Evolutionary conservation across 1,140 invertebrate species (phyloP), one percentile per base, ranked within the genome.

Genomic region (Camponotus floridanus): DNA sequence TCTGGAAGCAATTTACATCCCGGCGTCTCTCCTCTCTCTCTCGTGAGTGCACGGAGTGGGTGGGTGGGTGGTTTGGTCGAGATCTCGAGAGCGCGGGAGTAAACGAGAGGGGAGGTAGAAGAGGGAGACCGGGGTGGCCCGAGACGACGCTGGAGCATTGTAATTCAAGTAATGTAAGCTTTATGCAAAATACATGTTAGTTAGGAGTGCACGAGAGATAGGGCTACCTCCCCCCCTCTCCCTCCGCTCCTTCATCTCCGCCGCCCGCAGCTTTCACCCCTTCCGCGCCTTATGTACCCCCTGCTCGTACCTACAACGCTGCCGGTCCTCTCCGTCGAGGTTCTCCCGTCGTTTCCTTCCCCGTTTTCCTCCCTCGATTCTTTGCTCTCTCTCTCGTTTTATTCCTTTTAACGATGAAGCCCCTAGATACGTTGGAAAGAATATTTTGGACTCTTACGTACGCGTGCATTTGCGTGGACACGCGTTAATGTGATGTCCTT

Each of bases 111-210:
- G 15, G 21, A 18, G 61, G n/a, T 8, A 18, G 13, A 15, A 51
- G 48, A 13, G 1, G 18, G 39, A 7, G 70, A n/a, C 9, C 26
- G 57, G 9, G 70, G 61, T 89, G 76, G 91, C 80, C 92, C 88
- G 93, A 92, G 91, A 92, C 91, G 90, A 89, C 87, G 87, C 74
- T 87, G 91, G 90, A 92, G 93, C 92, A 94, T 94, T 94, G 94
- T 94, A 94, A 94, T 94, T 94, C 94, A 94, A 94, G 92, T 94
- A 94, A 94, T 94, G 93, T 94, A 94, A 94, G 94, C 93, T 94
- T 94, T 94, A 94, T 94, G 94, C 94, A 94, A 94, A 94, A 94
- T 94, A 94, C 93, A 94, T 94, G 94, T 94, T 94, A 94, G 93
- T 94, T 94, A 94, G 93, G 91, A 94, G 93, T 93, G 93, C 92